phyloP scores from a whole-genome alignment of 2,797 vertebrate genomes.

The Oreochromis mossambicus region DNA sequence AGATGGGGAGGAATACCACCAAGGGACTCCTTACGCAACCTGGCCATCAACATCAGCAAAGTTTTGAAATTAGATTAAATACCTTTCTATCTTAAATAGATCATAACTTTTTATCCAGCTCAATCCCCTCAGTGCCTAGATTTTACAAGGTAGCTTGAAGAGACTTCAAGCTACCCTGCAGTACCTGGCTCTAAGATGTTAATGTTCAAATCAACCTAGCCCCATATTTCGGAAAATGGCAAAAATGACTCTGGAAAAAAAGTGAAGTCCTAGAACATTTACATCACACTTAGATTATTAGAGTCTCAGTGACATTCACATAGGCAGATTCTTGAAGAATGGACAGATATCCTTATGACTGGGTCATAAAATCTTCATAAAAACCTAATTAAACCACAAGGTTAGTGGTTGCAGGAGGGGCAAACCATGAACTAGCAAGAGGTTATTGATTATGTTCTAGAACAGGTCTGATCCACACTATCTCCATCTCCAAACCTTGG shows the following conservation, averaged over 20 bases:
- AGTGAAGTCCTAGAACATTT: background rate
- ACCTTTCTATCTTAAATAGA: background rate
- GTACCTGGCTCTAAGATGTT: rapidly evolving
- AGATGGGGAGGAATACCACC: slow-evolving; percentile 82
- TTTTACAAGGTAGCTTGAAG: background rate
- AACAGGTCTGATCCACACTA: background rate
- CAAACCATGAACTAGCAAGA: rapidly evolving
- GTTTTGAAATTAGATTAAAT: background rate
- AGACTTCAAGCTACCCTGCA: background rate
- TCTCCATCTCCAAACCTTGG: background rate
- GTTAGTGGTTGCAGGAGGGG: background rate
- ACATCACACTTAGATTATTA: rapidly evolving
- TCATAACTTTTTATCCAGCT: background rate
- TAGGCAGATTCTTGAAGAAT: background rate
- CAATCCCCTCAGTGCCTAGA: background rate
- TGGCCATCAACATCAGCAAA: slow-evolving; percentile 29
- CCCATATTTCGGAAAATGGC: background rate
- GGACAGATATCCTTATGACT: background rate
- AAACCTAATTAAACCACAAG: background rate
- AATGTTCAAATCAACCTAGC: background rate
- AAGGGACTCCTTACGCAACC: slow-evolving; percentile 82
- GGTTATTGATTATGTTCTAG: background rate
- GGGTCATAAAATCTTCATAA: background rate
- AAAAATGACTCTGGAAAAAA: background rate
- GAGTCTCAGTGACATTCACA: background rate